Conservation (phyloP, 35 echinoderm and acorn worm genomes). For the Antedon bifida region DNA sequence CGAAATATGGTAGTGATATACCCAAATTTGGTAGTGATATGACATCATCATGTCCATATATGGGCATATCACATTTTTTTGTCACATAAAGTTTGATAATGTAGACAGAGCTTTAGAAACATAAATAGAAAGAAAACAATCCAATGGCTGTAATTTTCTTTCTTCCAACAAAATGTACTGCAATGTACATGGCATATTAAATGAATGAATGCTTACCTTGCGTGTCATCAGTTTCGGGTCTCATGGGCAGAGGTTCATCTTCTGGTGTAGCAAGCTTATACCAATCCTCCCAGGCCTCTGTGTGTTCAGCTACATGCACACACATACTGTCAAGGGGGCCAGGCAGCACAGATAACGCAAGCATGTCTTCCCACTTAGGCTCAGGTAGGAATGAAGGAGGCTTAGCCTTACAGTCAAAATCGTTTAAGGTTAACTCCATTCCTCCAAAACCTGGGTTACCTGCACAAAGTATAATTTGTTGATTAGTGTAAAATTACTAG, state of each 20-base stretch:
- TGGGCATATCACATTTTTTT: no score
- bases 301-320: slow-evolving; percentile 66
- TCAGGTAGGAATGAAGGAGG: slow-evolving; percentile 46
- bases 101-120: no score
- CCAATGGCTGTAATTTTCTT: no score
- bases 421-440: slow-evolving; percentile 72
- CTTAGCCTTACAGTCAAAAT: slow-evolving; percentile 81
- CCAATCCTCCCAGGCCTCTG: slow-evolving; percentile 66
- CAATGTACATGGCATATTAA: no score
- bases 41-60: no score
- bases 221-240: slow-evolving; percentile 13
- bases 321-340: slow-evolving; percentile 76
- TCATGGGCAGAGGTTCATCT: slow-evolving; percentile 44
- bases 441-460: slow-evolving; percentile 86
- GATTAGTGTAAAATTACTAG: no score
- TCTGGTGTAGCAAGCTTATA: slow-evolving; percentile 61
- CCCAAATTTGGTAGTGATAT: no score
- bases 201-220: slow-evolving; percentile 10
- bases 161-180: no score
- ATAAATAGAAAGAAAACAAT: no score
- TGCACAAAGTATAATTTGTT: neutral
- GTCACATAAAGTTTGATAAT: no score
- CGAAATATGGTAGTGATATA: no score
- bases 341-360: slow-evolving; percentile 82
- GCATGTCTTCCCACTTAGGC: slow-evolving; percentile 86